Conservation (phyloP, 2,113 vertebrate species). For the Mus pahari region DNA sequence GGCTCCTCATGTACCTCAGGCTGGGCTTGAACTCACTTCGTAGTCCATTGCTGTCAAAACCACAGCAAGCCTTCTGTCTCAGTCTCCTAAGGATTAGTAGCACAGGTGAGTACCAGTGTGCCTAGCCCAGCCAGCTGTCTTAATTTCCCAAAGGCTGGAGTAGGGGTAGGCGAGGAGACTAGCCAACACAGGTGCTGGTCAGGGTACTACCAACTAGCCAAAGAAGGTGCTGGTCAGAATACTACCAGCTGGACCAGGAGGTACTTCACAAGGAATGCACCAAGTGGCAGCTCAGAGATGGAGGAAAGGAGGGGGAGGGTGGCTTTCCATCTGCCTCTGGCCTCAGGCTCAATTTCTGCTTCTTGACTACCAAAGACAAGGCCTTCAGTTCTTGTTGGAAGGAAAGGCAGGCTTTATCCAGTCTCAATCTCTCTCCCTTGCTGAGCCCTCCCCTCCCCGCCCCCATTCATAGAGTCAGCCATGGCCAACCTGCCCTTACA, state of each 20-base stretch:
- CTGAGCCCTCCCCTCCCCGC: not conserved
- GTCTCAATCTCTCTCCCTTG: not conserved
- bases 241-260: not conserved
- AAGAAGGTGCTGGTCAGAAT: not conserved
- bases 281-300: not conserved
- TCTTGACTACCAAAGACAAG: not conserved
- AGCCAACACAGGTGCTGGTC: too few species aligned
- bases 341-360: not conserved
- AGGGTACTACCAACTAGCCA: too few species aligned
- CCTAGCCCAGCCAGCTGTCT: not conserved
- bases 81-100: not conserved
- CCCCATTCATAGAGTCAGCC: not conserved
- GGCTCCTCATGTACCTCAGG: not conserved
- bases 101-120: not conserved
- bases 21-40: not conserved
- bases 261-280: accelerated
- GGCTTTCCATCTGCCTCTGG: not conserved
- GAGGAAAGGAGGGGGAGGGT: not conserved
- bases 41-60: not conserved
- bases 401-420: not conserved
- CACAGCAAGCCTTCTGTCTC: not conserved
- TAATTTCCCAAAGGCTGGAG: not conserved
- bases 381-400: not conserved
- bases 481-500: not conserved
- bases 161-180: not conserved